Percentiles rank a stretch among this genome's conserved stretches.
These are phyloP conservation scores for Hyposoter dolosus DNA, from an alignment of 2,888 invertebrate species.

Conservation along the genomic window DNA sequence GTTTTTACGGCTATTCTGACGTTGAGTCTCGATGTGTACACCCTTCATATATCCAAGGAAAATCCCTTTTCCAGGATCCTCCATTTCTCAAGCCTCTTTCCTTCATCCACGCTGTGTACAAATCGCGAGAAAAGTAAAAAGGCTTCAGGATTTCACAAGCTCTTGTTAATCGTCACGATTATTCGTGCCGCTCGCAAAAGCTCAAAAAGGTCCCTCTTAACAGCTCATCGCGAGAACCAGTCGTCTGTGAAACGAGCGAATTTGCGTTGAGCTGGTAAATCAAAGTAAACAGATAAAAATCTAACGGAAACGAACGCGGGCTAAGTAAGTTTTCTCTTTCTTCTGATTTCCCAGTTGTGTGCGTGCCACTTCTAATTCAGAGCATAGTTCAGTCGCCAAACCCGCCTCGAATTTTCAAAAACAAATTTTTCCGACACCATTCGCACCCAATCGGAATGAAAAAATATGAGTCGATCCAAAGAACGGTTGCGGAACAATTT, in stretches of 20 bases:
- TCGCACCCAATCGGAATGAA: too few species aligned
- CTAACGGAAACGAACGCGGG: slow-evolving; percentile 8
- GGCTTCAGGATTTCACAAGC: slow-evolving; percentile 66
- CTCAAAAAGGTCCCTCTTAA: slow-evolving; percentile 62
- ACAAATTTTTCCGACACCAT: too few species aligned
- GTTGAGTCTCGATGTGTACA: slow-evolving; percentile 72
- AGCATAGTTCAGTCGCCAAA: too few species aligned
- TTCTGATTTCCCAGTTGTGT: background rate
- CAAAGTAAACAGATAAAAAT: slow-evolving; percentile 33
- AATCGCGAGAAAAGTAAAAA: slow-evolving; percentile 45
- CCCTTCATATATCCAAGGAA: slow-evolving; percentile 22
- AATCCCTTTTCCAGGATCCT: slow-evolving; percentile 43
- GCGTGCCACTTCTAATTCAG: background rate
- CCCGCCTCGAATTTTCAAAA: too few species aligned
- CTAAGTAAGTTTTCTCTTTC: background rate
- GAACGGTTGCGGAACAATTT: too few species aligned
- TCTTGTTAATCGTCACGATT: slow-evolving; percentile 70
- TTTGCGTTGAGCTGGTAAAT: slow-evolving; percentile 28
- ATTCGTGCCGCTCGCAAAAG: slow-evolving; percentile 67
- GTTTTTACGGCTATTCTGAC: slow-evolving; percentile 79
- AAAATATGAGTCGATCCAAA: too few species aligned
- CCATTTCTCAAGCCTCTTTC: slow-evolving; percentile 45
- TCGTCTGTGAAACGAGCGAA: slow-evolving; percentile 60
- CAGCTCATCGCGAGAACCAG: slow-evolving; percentile 66
- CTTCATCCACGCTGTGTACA: slow-evolving; percentile 32